Conservation (phyloP, 1,140 invertebrate genomes). For the Ceratina japonica region DNA sequence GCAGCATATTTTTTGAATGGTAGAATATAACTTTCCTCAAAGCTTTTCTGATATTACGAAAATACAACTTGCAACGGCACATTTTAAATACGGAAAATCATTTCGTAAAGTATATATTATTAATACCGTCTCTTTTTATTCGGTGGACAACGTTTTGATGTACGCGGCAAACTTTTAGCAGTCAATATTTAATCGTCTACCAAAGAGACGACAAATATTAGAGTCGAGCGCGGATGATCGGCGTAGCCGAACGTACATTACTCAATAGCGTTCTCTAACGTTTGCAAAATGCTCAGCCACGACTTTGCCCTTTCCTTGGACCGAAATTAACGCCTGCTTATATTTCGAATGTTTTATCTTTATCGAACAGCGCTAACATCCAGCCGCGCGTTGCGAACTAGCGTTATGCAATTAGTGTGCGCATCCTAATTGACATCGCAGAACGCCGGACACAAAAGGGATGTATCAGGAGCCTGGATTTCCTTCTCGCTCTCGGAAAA, state of each 20-base stretch:
- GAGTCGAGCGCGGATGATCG: background rate
- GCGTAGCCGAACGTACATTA: background rate
- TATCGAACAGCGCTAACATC: conserved; percentile 35
- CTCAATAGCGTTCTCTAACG: conserved; percentile 7
- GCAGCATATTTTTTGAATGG: background rate
- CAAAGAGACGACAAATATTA: conserved; percentile 1
- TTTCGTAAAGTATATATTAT: too few species aligned
- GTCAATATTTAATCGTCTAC: background rate
- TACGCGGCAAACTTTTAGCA: background rate
- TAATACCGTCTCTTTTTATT: background rate
- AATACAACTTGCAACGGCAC: too few species aligned
- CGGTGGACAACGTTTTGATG: too few species aligned
- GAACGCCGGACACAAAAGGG: conserved; percentile 40
- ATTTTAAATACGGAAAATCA: too few species aligned
- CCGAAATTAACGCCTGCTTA: conserved; percentile 49
- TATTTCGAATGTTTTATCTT: conserved; percentile 10
- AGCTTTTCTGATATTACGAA: background rate
- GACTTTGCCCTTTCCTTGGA: conserved; percentile 53
- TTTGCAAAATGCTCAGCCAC: background rate
- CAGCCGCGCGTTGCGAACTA: conserved; percentile 14
- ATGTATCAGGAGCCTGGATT: background rate
- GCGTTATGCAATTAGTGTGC: conserved; percentile 51
- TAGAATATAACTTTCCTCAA: background rate
- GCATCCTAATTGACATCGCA: conserved; percentile 53
- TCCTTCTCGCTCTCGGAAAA: background rate